phyloP scores from a whole-genome alignment of 2,113 vertebrate species.

The Ctenodactylus gundi region DNA sequence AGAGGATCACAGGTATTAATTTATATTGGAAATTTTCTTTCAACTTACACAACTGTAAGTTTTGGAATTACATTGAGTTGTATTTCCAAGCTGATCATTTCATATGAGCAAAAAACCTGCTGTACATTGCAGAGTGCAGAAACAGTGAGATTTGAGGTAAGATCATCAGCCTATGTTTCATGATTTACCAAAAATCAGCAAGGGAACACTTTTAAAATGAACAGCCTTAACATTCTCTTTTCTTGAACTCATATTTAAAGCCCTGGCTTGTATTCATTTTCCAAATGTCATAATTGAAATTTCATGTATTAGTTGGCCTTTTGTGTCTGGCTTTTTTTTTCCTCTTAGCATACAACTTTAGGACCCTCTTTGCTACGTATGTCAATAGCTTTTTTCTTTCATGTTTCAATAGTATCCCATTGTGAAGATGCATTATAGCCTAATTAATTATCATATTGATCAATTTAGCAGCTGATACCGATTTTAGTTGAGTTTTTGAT shows the following conservation, averaged over 20 bases:
- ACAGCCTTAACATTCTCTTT: neutral
- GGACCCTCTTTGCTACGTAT: neutral
- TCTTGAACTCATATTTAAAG: neutral
- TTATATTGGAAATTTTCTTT: neutral
- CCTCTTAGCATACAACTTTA: neutral
- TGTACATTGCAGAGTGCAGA: neutral
- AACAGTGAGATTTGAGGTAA: neutral
- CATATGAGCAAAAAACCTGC: neutral
- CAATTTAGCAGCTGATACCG: neutral
- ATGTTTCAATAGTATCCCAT: neutral
- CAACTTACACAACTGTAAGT: slow-evolving; percentile 24
- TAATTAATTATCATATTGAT: neutral
- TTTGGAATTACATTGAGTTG: slow-evolving; percentile 35
- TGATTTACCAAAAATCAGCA: neutral
- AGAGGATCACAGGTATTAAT: neutral
- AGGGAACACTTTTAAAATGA: neutral
- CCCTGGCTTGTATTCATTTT: neutral
- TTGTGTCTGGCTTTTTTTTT: neutral
- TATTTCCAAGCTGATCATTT: slow-evolving; percentile 12
- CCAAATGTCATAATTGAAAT: neutral
- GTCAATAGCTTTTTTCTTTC: neutral
- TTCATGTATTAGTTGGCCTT: neutral
- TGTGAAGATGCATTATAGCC: neutral
- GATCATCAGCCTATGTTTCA: neutral
- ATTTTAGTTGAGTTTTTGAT: neutral